phyloP scores from a whole-genome alignment of 2,888 invertebrate species.

The Augiades crinisus region DNA sequence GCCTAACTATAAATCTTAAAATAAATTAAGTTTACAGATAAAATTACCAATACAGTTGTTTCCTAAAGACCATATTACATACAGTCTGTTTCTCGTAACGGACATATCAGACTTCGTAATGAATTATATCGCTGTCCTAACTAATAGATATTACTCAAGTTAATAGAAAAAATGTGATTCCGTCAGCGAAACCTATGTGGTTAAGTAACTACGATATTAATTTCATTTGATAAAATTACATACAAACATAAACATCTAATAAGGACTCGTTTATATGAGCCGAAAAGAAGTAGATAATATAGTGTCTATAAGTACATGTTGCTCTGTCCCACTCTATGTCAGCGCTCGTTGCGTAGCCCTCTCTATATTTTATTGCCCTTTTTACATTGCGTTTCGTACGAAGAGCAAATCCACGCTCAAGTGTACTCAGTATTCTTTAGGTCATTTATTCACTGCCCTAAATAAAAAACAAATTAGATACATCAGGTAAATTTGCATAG shows the following conservation, averaged over 20 bases:
- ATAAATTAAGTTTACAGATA: slow-evolving; percentile 68
- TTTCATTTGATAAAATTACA: slow-evolving; percentile 30
- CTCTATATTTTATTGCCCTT: neutral
- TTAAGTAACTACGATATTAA: slow-evolving; percentile 49
- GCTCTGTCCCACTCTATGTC: slow-evolving; percentile 15
- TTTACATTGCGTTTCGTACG: neutral
- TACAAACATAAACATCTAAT: slow-evolving; percentile 20
- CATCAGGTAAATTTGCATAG: neutral
- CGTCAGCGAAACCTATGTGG: slow-evolving; percentile 63
- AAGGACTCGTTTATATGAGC: slow-evolving; percentile 15
- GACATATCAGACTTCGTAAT: slow-evolving; percentile 70
- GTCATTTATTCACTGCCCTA: neutral
- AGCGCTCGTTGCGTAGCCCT: neutral
- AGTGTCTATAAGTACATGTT: slow-evolving; percentile 10
- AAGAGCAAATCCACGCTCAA: neutral
- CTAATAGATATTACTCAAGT: slow-evolving; percentile 70
- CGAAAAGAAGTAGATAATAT: slow-evolving; percentile 9
- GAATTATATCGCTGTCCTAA: slow-evolving; percentile 69
- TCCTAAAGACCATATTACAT: slow-evolving; percentile 68
- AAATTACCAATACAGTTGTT: slow-evolving; percentile 65
- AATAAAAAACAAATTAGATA: neutral
- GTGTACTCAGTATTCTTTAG: neutral
- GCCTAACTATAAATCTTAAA: slow-evolving; percentile 72
- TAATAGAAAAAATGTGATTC: slow-evolving; percentile 65
- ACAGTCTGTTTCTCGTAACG: slow-evolving; percentile 58